These are phyloP conservation scores for Lycorma delicatula DNA, from an alignment of 1,140 invertebrate species.

Conservation along the genomic window DNA sequence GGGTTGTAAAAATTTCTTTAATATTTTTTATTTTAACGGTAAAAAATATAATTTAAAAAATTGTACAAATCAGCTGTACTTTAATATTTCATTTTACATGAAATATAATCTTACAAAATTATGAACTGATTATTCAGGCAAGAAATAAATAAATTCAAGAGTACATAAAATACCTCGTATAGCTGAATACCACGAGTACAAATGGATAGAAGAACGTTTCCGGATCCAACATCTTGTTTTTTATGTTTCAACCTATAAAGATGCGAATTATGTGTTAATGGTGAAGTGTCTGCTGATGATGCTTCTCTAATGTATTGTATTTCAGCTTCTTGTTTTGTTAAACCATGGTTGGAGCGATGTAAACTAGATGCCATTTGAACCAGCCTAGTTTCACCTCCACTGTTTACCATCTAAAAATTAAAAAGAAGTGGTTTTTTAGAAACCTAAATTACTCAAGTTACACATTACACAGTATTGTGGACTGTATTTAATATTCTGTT, in stretches of 20 bases:
- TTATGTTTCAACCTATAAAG: constrained; percentile 76
- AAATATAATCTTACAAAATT: too few relatives aligned
- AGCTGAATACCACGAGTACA: constrained; percentile 81
- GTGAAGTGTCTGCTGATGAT: constrained; percentile 66
- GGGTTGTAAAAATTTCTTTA: too few relatives aligned
- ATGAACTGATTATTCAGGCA: too few relatives aligned
- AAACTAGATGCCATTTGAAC: constrained; percentile 47
- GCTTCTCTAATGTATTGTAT: constrained; percentile 82
- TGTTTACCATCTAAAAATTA: constrained; percentile 37
- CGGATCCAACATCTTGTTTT: constrained; percentile 66
- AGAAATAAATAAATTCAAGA: too few relatives aligned
- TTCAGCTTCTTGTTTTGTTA: constrained; percentile 68
- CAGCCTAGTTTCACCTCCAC: constrained; percentile 43
- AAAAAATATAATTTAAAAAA: too few relatives aligned
- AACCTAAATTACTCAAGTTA: too few relatives aligned
- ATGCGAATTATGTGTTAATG: constrained; percentile 77
- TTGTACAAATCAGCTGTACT: too few relatives aligned
- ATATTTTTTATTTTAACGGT: too few relatives aligned
- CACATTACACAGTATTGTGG: too few relatives aligned
- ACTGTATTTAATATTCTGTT: too few relatives aligned
- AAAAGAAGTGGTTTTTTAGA: too few relatives aligned
- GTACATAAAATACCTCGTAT: constrained; percentile 43
- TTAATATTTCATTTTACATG: too few relatives aligned
- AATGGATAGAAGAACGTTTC: constrained; percentile 67
- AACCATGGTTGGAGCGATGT: constrained; percentile 64